Evolutionary conservation across 2,797 vertebrate genomes (phyloP).

Genomic region (Paramormyrops hopkinsi): DNA sequence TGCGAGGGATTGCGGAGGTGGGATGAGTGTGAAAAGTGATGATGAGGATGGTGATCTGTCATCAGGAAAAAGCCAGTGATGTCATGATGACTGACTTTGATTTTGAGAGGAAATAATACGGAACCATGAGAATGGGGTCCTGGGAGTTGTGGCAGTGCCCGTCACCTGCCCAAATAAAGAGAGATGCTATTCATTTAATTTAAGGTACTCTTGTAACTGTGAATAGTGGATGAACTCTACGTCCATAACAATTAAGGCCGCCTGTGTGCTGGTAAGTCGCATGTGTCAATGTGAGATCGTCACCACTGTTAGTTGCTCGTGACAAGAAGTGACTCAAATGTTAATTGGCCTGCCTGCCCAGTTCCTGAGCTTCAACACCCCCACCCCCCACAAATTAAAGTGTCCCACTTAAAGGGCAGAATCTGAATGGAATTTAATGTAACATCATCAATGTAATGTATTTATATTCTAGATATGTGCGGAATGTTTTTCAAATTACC

Average conservation of each 20-base stretch:
- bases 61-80: slow-evolving; percentile 16
- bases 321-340: slow-evolving; percentile 67
- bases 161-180: background rate
- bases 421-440: background rate
- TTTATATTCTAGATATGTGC: background rate
- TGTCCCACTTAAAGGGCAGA: slow-evolving; percentile 37
- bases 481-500: background rate
- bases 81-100: slow-evolving; percentile 18
- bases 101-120: background rate
- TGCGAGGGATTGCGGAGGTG: slow-evolving; percentile 25
- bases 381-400: slow-evolving; percentile 17
- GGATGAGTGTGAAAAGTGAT: slow-evolving; percentile 24
- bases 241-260: slow-evolving; percentile 22
- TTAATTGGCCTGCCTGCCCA: slow-evolving; percentile 52
- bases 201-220: background rate
- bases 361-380: background rate
- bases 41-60: background rate
- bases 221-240: background rate
- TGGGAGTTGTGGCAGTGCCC: background rate
- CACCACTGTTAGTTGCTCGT: slow-evolving; percentile 41
- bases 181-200: background rate
- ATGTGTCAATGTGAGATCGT: slow-evolving; percentile 38
- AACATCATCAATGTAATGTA: background rate
- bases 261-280: slow-evolving; percentile 13
- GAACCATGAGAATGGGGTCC: background rate